phyloP scores from a whole-genome alignment of 1,140 invertebrate species.

The Calliopsis andreniformis region DNA sequence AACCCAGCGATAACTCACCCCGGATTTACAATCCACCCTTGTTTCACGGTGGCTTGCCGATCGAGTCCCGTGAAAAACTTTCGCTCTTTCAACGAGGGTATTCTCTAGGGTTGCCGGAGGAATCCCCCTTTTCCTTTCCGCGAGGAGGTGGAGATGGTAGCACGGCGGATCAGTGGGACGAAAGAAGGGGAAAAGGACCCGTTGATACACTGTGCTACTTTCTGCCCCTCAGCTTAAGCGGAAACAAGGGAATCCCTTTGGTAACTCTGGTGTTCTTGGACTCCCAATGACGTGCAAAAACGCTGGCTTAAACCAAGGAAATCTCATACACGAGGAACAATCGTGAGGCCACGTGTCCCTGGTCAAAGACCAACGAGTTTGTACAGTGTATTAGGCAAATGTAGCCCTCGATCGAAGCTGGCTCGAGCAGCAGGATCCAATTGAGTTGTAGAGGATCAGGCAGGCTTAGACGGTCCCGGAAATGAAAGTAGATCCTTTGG shows the following conservation, averaged over 20 bases:
- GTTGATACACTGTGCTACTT: too few species aligned
- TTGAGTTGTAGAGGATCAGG: constrained; percentile 43
- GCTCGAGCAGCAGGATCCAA: constrained; percentile 31
- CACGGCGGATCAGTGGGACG: too few species aligned
- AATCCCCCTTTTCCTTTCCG: too few species aligned
- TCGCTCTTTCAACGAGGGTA: constrained; percentile 2
- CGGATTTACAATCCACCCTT: constrained; percentile 40
- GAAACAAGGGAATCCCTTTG: too few species aligned
- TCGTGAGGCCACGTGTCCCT: neutral
- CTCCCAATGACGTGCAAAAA: too few species aligned
- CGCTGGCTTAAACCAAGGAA: too few species aligned
- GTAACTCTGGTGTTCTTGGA: too few species aligned
- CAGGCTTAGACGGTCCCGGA: constrained; percentile 39
- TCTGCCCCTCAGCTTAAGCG: too few species aligned
- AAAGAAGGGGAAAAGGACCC: too few species aligned
- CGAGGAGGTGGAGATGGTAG: too few species aligned
- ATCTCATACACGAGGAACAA: neutral
- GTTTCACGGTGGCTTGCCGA: constrained; percentile 49
- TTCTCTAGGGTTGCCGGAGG: too few species aligned
- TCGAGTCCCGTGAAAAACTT: constrained; percentile 33
- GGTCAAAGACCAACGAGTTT: constrained; percentile 7
- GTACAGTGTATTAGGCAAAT: constrained; percentile 51
- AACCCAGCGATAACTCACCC: constrained; percentile 54
- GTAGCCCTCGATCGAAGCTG: constrained; percentile 40
- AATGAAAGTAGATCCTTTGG: constrained; percentile 60